Conservation (phyloP, 1,140 invertebrate genomes). For the Holcopasites calliopsidis region DNA sequence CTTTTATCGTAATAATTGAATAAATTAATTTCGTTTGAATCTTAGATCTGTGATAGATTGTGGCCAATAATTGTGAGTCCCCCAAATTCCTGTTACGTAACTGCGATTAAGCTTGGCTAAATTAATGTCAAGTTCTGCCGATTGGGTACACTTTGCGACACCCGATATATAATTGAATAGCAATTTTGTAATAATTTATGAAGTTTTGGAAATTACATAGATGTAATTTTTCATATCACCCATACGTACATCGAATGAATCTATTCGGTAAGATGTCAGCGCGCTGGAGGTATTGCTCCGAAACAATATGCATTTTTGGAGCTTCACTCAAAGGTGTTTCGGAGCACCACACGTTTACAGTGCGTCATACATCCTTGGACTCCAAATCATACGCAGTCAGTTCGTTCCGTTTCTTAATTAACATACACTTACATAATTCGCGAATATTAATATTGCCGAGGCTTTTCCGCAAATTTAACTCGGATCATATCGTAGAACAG, state of each 20-base stretch:
- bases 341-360: neutral
- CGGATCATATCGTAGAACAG: constrained; percentile 2
- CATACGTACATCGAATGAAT: neutral
- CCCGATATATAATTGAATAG: neutral
- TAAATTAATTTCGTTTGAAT: neutral
- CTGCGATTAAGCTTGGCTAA: constrained; percentile 5
- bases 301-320: constrained; percentile 9
- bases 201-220: neutral
- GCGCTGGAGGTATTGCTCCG: neutral
- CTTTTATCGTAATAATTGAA: neutral
- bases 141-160: constrained; percentile 6
- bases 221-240: neutral
- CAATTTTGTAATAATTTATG: too few species aligned
- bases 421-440: neutral
- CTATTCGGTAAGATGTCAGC: neutral
- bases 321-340: constrained; percentile 16
- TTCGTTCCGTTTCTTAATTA: too few species aligned
- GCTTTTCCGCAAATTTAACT: too few species aligned
- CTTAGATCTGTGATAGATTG: neutral
- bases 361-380: neutral
- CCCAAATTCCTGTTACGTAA: constrained; percentile 41
- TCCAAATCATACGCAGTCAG: neutral
- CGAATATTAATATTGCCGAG: constrained; percentile 16
- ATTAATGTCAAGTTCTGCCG: constrained; percentile 1
- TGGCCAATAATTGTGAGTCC: neutral